Conservation (phyloP, 2,888 invertebrate genomes). For the Mystacides longicornis region DNA sequence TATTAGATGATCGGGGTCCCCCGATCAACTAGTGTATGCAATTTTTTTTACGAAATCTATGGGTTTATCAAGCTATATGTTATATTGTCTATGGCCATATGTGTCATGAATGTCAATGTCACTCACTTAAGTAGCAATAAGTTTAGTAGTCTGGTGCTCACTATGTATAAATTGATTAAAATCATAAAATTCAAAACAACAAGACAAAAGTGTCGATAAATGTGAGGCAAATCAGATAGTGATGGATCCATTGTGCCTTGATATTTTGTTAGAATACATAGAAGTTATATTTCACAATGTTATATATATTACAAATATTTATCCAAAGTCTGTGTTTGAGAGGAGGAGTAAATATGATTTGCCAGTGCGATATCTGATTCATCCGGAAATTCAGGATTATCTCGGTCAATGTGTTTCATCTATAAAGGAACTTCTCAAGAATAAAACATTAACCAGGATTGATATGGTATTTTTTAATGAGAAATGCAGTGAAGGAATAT, state of each 20-base stretch:
- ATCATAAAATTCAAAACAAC: too few relatives aligned
- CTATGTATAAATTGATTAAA: too few relatives aligned
- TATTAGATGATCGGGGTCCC: too few relatives aligned
- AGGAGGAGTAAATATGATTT: conserved; percentile 56
- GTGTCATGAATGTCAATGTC: too few relatives aligned
- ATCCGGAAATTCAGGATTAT: conserved; percentile 60
- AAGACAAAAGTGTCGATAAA: too few relatives aligned
- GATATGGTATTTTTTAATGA: conserved; percentile 46
- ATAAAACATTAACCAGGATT: conserved; percentile 43
- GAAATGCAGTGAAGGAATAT: conserved; percentile 32
- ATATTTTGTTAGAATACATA: conserved; percentile 58
- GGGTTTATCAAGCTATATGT: too few relatives aligned
- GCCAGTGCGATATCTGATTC: conserved; percentile 51
- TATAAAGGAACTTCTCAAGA: conserved; percentile 44
- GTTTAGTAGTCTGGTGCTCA: too few relatives aligned
- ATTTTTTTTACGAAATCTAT: too few relatives aligned
- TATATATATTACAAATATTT: conserved; percentile 52
- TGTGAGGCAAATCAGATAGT: too few relatives aligned
- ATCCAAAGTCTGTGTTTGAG: conserved; percentile 57
- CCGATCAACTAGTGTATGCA: too few relatives aligned
- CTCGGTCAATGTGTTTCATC: conserved; percentile 49
- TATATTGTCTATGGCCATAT: too few relatives aligned
- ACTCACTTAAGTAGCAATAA: too few relatives aligned
- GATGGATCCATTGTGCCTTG: conserved; percentile 46
- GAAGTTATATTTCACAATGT: conserved; percentile 59